Evolutionary conservation across 1,140 invertebrate species (phyloP).

Genomic region (Condylostylus longicornis): DNA sequence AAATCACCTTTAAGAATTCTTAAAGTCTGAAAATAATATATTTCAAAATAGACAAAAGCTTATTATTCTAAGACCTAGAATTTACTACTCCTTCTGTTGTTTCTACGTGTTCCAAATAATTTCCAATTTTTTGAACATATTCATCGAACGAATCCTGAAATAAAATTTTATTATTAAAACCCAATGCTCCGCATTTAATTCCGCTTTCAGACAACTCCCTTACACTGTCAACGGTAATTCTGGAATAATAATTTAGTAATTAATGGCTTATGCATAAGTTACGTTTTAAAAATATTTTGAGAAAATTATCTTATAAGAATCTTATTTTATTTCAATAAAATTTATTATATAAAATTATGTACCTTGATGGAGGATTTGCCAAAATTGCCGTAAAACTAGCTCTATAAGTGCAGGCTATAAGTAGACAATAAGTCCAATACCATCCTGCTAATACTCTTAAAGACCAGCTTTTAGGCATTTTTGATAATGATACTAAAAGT

Average conservation of each 20-base stretch:
- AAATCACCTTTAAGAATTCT: slow-evolving; percentile 50
- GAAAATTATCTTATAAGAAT: not conserved
- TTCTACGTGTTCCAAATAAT: slow-evolving; percentile 44
- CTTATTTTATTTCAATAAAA: slow-evolving; percentile 5
- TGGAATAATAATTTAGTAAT: slow-evolving; percentile 17
- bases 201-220: slow-evolving; percentile 46
- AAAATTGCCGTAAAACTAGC: slow-evolving; percentile 70
- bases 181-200: slow-evolving; percentile 51
- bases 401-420: slow-evolving; percentile 58
- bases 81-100: slow-evolving; percentile 40
- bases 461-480: slow-evolving; percentile 58
- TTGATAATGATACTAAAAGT: slow-evolving; percentile 55
- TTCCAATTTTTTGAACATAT: slow-evolving; percentile 45
- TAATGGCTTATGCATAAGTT: not conserved
- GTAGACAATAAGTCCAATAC: slow-evolving; percentile 71
- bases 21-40: slow-evolving; percentile 18
- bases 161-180: slow-evolving; percentile 48
- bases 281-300: not conserved
- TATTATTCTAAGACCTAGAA: slow-evolving; percentile 10
- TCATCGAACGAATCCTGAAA: slow-evolving; percentile 51
- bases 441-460: slow-evolving; percentile 61
- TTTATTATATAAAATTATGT: too few species aligned
- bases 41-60: not conserved
- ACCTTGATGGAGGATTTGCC: slow-evolving; percentile 56
- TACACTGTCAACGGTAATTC: slow-evolving; percentile 61